Evolutionary conservation across 2,113 vertebrate species (phyloP).

Genomic region (Megalops atlanticus): DNA sequence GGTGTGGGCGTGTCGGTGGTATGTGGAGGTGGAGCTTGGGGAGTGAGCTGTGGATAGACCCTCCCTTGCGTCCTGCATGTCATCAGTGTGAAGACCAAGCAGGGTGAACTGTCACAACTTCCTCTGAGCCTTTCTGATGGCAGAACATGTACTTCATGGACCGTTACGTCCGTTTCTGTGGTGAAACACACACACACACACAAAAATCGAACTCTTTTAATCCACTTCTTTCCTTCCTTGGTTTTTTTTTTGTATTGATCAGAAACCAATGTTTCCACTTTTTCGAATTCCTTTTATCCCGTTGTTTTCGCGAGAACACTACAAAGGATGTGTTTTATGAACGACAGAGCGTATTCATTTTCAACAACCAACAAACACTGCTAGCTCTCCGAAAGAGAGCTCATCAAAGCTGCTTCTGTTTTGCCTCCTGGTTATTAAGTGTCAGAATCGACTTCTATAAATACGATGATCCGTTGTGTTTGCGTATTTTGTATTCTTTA

Average conservation of each 20-base stretch:
- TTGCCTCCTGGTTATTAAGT: neutral
- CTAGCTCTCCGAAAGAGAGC: neutral
- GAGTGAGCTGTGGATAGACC: too few relatives aligned
- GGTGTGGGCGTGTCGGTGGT: neutral
- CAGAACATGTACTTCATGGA: neutral
- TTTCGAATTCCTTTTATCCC: neutral
- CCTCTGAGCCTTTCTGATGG: neutral
- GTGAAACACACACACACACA: too few relatives aligned
- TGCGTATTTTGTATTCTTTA: slow-evolving; percentile 5
- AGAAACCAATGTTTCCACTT: neutral
- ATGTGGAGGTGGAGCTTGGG: too few relatives aligned
- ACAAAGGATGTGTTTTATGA: neutral
- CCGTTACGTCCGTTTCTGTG: too few relatives aligned
- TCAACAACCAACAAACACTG: neutral
- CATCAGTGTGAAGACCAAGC: too few relatives aligned
- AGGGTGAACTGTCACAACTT: neutral
- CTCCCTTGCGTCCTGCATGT: too few relatives aligned
- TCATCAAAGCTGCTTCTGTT: neutral
- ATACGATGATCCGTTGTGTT: neutral
- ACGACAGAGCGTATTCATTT: neutral
- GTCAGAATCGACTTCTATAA: neutral
- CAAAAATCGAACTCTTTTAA: neutral
- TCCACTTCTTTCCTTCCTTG: neutral
- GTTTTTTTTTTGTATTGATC: neutral
- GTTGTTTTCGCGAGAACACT: neutral